These are phyloP conservation scores for Hyposoter dolosus DNA, from an alignment of 2,888 invertebrate species.

Conservation along the genomic window DNA sequence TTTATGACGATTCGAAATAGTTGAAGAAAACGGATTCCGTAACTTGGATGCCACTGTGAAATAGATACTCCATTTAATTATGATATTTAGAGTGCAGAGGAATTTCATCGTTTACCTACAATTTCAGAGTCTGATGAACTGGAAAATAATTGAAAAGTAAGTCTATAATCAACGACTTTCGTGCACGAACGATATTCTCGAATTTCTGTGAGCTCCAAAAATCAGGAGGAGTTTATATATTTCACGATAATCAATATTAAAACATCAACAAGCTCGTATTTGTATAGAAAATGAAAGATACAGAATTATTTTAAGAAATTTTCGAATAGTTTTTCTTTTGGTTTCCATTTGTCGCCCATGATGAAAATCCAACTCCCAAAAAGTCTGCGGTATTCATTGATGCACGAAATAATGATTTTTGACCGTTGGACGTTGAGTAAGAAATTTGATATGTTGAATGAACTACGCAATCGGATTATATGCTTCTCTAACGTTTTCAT, in stretches of 20 bases:
- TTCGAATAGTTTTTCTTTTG: neutral
- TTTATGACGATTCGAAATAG: neutral
- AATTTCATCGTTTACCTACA: neutral
- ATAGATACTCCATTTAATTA: neutral
- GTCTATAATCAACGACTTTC: neutral
- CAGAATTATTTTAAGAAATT: neutral
- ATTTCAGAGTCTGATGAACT: neutral
- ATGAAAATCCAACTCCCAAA: slow-evolving; percentile 1
- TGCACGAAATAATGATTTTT: slow-evolving; percentile 15
- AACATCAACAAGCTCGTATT: neutral
- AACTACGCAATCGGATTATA: slow-evolving; percentile 29
- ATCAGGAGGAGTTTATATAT: neutral
- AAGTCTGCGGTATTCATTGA: neutral
- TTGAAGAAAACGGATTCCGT: neutral
- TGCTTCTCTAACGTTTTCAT: neutral
- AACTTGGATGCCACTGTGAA: neutral
- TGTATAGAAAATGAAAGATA: neutral
- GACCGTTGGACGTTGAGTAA: slow-evolving; percentile 9
- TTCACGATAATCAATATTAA: neutral
- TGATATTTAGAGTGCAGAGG: neutral
- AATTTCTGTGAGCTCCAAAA: neutral
- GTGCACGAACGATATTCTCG: neutral
- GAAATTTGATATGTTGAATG: slow-evolving; percentile 7
- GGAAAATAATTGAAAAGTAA: neutral
- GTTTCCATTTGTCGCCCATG: neutral